Conservation (phyloP, 2,113 vertebrate species). For the Ceyx margarethae region DNA sequence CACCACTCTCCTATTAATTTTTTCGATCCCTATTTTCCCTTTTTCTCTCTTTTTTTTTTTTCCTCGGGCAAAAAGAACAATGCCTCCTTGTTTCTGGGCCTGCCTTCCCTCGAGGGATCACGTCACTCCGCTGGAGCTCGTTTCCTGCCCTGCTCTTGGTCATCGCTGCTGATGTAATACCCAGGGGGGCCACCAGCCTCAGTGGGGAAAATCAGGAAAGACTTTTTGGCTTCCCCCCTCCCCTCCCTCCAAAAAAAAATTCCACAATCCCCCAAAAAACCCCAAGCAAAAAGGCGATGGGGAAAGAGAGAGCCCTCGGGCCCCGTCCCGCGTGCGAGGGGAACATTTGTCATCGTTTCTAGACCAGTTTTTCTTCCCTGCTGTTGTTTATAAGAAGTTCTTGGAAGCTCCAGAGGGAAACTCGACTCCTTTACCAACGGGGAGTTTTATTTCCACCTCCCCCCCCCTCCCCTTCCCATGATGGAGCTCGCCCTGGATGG, state of each 20-base stretch:
- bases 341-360: not conserved
- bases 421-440: not conserved
- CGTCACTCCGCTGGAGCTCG: constrained; percentile 49
- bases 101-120: constrained; percentile 55
- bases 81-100: constrained; percentile 54
- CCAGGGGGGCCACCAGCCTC: not conserved
- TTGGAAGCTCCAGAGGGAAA: constrained; percentile 8
- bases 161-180: constrained; percentile 66
- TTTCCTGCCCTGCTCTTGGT: constrained; percentile 61
- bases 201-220: not conserved
- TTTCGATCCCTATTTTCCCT: not conserved
- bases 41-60: not conserved
- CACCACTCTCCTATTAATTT: not conserved
- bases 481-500: not conserved
- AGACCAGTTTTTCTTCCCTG: not conserved
- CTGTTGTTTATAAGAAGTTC: constrained; percentile 21
- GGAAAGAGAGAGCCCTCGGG: not conserved
- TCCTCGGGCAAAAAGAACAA: constrained; percentile 38
- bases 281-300: not conserved
- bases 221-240: too few species aligned
- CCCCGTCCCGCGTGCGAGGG: not conserved
- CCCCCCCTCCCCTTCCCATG: not conserved
- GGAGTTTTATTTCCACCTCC: not conserved
- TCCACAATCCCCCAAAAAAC: not conserved
- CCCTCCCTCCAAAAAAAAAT: not conserved